phyloP scores from a whole-genome alignment of 2,797 vertebrate species.

The Xiphophorus birchmanni region DNA sequence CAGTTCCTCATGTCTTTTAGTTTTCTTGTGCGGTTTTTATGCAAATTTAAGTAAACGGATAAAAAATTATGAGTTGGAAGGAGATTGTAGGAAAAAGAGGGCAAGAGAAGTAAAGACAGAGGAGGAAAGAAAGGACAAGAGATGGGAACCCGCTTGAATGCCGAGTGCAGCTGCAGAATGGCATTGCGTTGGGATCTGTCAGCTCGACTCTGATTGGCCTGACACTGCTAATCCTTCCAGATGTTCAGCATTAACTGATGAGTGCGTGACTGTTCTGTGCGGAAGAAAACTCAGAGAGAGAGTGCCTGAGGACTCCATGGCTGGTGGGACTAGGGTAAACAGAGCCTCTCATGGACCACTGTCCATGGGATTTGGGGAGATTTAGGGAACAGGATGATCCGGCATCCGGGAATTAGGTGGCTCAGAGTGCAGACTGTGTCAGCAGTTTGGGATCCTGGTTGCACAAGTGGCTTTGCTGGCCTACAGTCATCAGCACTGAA shows the following conservation, averaged over 20 bases:
- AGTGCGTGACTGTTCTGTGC: constrained; percentile 75
- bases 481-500: constrained; percentile 30
- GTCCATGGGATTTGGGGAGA: constrained; percentile 77
- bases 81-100: neutral
- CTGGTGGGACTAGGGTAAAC: constrained; percentile 66
- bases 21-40: neutral
- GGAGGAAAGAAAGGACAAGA: constrained; percentile 38
- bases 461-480: constrained; percentile 42
- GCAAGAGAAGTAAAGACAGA: constrained; percentile 17
- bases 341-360: constrained; percentile 76
- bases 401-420: constrained; percentile 77
- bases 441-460: constrained; percentile 62
- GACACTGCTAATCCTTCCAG: constrained; percentile 83
- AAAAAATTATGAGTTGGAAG: neutral
- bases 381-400: constrained; percentile 78
- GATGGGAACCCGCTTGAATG: constrained; percentile 78
- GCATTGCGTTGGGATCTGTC: constrained; percentile 83
- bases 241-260: constrained; percentile 86
- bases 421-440: constrained; percentile 72
- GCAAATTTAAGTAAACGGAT: neutral
- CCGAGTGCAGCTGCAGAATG: constrained; percentile 86
- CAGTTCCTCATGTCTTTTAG: neutral
- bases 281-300: constrained; percentile 47
- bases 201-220: constrained; percentile 78
- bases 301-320: constrained; percentile 50